Percentiles rank a stretch among this genome's conserved stretches.
phyloP scores from a whole-genome alignment of 35 echinoderm and acorn worm species.

The Heliocidaris tuberculata region DNA sequence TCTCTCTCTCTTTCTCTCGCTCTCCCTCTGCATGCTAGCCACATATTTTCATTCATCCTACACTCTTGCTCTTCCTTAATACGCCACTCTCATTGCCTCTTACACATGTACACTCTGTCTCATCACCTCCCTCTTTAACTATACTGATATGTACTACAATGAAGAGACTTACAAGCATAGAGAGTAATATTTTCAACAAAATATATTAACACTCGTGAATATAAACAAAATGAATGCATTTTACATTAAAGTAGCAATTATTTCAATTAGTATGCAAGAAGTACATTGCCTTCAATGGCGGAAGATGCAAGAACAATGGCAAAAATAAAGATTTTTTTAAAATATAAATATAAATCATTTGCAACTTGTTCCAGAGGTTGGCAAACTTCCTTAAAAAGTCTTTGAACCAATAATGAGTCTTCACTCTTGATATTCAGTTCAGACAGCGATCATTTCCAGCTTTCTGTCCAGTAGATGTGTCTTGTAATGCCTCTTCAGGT shows the following conservation, averaged over 20 bases:
- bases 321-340: too few relatives aligned
- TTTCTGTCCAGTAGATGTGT: slow-evolving; percentile 39
- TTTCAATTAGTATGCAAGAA: too few relatives aligned
- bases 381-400: not conserved
- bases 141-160: too few relatives aligned
- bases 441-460: not conserved
- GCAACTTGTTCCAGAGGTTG: not conserved
- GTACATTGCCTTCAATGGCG: not conserved
- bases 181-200: not conserved
- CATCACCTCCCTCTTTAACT: too few relatives aligned
- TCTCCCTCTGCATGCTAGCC: too few relatives aligned
- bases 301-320: not conserved
- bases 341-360: too few relatives aligned
- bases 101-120: too few relatives aligned
- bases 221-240: not conserved
- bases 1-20: too few relatives aligned
- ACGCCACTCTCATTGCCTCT: too few relatives aligned
- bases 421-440: not conserved
- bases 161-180: not conserved
- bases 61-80: not conserved
- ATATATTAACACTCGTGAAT: not conserved
- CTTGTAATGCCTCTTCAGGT: slow-evolving; percentile 67
- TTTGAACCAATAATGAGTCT: not conserved
- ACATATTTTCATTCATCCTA: too few relatives aligned
- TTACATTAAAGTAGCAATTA: not conserved